Conservation (phyloP, 2,888 invertebrate species). For the Plutella xylostella region DNA sequence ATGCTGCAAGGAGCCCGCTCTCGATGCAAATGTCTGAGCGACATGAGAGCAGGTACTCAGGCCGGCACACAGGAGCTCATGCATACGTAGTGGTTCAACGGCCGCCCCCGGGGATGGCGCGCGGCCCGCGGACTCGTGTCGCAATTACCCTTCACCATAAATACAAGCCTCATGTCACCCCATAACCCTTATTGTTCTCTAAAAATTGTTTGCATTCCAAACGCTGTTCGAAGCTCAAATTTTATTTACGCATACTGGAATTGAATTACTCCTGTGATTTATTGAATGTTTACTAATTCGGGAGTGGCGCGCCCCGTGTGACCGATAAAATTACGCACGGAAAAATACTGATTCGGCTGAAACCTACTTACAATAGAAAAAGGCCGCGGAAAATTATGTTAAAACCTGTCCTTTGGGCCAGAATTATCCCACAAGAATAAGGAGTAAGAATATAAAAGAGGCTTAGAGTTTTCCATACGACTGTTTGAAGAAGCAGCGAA, state of each 20-base stretch:
- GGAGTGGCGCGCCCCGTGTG: constrained; percentile 32
- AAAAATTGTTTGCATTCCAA: constrained; percentile 57
- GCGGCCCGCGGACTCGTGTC: no score
- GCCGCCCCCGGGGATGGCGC: no score
- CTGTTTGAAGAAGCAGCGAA: constrained; percentile 55
- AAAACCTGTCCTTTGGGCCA: constrained; percentile 63
- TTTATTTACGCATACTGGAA: constrained; percentile 53
- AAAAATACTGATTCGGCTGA: constrained; percentile 35
- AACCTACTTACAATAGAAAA: constrained; percentile 40
- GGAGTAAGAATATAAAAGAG: constrained; percentile 65
- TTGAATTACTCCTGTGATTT: constrained; percentile 51
- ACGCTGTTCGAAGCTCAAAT: constrained; percentile 51
- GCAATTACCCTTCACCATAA: constrained; percentile 54
- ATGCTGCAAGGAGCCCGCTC: constrained; percentile 1
- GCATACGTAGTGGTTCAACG: constrained; percentile 4
- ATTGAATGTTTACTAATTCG: constrained; percentile 56
- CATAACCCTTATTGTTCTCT: constrained; percentile 44
- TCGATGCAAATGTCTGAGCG: constrained; percentile 3
- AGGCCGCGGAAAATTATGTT: constrained; percentile 61
- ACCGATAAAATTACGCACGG: constrained; percentile 38
- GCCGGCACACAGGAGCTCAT: constrained; percentile 2
- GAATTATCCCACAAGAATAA: constrained; percentile 66
- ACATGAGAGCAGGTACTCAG: constrained; percentile 1
- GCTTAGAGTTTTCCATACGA: constrained; percentile 61
- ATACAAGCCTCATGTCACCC: constrained; percentile 41